Conservation (phyloP, 37 sponge, comb jelly and placozoan genomes). For the Aphrocallistes beatrix region DNA sequence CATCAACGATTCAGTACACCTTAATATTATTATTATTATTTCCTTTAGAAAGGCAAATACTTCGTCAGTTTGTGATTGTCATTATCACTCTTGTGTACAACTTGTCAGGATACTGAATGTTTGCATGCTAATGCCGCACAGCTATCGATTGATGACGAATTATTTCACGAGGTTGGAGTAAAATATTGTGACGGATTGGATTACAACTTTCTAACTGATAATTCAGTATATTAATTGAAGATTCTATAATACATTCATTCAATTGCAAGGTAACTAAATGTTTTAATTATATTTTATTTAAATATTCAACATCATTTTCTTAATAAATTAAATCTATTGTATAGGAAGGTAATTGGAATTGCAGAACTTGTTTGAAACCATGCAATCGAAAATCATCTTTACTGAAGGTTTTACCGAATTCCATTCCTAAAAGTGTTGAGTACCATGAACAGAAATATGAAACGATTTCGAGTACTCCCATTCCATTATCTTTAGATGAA, state of each 20-base stretch:
- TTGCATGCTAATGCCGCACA: too few relatives aligned
- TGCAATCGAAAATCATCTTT: not conserved
- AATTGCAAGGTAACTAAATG: not conserved
- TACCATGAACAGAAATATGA: not conserved
- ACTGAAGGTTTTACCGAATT: not conserved
- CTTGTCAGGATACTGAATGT: too few relatives aligned
- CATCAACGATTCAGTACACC: too few relatives aligned
- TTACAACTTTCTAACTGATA: not conserved
- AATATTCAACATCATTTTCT: not conserved
- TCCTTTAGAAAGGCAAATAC: too few relatives aligned
- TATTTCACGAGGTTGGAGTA: not conserved
- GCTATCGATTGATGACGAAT: not conserved
- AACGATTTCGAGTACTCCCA: constrained; percentile 3
- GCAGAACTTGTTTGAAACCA: not conserved
- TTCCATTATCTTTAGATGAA: constrained; percentile 1
- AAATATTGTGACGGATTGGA: not conserved
- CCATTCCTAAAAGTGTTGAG: not conserved
- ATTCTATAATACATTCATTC: not conserved
- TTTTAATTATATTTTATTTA: not conserved
- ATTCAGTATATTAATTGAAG: not conserved
- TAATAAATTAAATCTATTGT: not conserved
- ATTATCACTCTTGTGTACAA: too few relatives aligned
- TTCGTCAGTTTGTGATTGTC: too few relatives aligned
- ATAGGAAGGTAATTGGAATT: constrained; percentile 13
- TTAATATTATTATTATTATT: too few relatives aligned